Evolutionary conservation across 1,140 invertebrate genomes (phyloP), one percentile per base, ranked within the genome.

Genomic region (Drosophila melanica): DNA sequence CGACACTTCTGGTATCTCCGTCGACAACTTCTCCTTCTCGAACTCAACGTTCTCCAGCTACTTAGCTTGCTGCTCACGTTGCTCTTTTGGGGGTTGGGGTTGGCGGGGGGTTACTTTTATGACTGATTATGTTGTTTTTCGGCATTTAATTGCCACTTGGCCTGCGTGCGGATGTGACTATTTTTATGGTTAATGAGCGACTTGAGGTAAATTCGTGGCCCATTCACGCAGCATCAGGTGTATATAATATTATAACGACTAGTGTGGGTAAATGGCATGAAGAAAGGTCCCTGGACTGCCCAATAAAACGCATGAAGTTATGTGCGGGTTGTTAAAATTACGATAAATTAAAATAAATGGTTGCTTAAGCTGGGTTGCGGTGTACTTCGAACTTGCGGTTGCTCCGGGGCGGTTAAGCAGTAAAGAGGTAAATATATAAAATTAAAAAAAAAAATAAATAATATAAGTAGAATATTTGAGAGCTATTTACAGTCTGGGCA

Each of bases 131-230:
- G 81, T 69, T 81, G 81, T 85, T 73, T 81, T 85, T 75, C 75
- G 81, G 81, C 77, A 69, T 85, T 84, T 85, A 85, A 85, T 85
- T 85, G 81, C 81, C 81, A 85, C 81, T 85, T 86, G 77, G 74
- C 58, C 63, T 33, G 18, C 48, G 59, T 74, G 60, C 60, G 77
- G 73, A 80, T 85, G 75, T 86, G 81, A 86, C 81, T 86, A 86
- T 74, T 85, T 85, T 86, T 86, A 86, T 85, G 81, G 78, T 77
- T 85, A 85, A 85, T 85, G 78, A 85, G 81, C 81, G 78, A 64
- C 77, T 86, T 68, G 77, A 64, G 64, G 62, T 64, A 67, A 78
- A 73, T 79, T 84, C 59, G 45, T 55, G 48, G 59, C 30, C 48
- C 37, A 44, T 66, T 66, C 47, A 9, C 27, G 37, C 30, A 47